These are phyloP conservation scores for Mermis nigrescens DNA, from an alignment of 2,888 invertebrate genomes.

Conservation along the genomic window DNA sequence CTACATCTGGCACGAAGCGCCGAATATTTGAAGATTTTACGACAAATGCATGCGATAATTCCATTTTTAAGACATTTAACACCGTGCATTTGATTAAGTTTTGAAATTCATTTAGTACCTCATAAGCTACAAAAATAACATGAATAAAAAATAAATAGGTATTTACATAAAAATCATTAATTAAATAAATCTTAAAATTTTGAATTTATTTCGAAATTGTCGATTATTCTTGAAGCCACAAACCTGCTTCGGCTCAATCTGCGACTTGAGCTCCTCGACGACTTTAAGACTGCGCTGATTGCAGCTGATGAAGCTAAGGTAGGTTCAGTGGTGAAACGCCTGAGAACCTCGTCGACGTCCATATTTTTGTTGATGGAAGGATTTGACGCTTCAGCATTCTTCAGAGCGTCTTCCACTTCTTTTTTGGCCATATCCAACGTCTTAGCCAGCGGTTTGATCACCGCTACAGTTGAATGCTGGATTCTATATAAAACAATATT, in stretches of 20 bases:
- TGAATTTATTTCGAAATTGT: too few relatives aligned
- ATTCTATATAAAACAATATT: slow-evolving; percentile 42
- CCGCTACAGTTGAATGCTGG: slow-evolving; percentile 73
- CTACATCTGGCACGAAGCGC: too few relatives aligned
- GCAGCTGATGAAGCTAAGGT: background rate
- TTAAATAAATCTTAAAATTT: too few relatives aligned
- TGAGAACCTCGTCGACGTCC: background rate
- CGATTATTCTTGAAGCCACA: too few relatives aligned
- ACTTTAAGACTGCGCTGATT: background rate
- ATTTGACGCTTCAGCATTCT: slow-evolving; percentile 50
- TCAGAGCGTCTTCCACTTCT: slow-evolving; percentile 92
- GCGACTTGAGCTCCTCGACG: background rate
- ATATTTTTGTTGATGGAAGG: background rate
- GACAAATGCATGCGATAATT: too few relatives aligned
- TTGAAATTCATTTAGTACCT: too few relatives aligned
- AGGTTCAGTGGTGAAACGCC: background rate
- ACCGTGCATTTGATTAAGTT: too few relatives aligned
- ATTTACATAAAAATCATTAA: too few relatives aligned
- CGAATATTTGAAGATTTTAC: too few relatives aligned
- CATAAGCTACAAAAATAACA: too few relatives aligned
- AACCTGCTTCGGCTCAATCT: background rate
- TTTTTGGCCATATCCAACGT: slow-evolving; percentile 82
- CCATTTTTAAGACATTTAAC: too few relatives aligned
- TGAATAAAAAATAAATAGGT: too few relatives aligned
- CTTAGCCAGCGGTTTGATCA: slow-evolving; percentile 67